Percentiles rank a stretch among this genome's conserved stretches.
These are phyloP conservation scores for Spodoptera litura DNA, from an alignment of 1,140 invertebrate species.

Conservation along the genomic window DNA sequence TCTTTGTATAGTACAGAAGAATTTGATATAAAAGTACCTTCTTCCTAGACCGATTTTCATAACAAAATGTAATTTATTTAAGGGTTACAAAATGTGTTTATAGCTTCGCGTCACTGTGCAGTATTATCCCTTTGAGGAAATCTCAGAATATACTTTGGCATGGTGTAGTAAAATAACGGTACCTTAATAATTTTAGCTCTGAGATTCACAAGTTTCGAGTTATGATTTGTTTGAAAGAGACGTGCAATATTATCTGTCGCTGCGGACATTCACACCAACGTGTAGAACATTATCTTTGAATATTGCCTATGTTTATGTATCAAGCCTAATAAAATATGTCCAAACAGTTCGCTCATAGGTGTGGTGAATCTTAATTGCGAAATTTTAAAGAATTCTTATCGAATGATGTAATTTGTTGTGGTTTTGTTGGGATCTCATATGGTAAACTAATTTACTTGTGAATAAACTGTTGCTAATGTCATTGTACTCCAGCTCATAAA, in stretches of 20 bases:
- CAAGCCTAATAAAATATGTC: constrained; percentile 14
- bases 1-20: too few relatives aligned
- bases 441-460: not conserved
- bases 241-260: not conserved
- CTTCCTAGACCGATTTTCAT: too few relatives aligned
- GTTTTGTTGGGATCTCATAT: constrained; percentile 5
- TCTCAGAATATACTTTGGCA: too few relatives aligned
- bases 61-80: too few relatives aligned
- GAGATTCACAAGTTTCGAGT: not conserved
- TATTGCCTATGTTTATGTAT: not conserved
- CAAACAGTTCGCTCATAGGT: not conserved
- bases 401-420: constrained; percentile 16
- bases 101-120: too few relatives aligned
- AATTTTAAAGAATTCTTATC: constrained; percentile 14
- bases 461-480: constrained; percentile 4
- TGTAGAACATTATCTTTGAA: not conserved
- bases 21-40: too few relatives aligned
- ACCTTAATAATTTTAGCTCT: not conserved
- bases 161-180: too few relatives aligned
- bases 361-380: constrained; percentile 30
- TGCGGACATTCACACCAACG: constrained; percentile 14
- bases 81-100: too few relatives aligned
- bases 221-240: not conserved
- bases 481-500: constrained; percentile 1
- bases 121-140: too few relatives aligned